Evolutionary conservation across 2,888 invertebrate species (phyloP).

Genomic region (Drosophila crucigera): DNA sequence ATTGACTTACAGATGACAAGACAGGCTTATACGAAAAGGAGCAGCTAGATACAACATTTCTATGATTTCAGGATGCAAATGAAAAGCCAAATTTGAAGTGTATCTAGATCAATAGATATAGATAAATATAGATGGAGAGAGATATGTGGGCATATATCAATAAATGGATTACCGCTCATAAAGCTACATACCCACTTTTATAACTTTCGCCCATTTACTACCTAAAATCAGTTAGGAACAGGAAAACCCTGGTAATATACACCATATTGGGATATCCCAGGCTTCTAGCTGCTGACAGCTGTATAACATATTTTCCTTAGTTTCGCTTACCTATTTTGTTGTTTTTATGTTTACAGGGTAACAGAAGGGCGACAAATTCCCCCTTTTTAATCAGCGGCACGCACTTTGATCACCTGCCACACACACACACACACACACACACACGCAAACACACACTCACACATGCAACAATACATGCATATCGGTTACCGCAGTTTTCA

Average conservation of each 20-base stretch:
- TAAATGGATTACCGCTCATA: neutral
- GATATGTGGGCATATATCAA: neutral
- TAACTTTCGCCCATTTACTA: neutral
- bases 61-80: neutral
- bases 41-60: neutral
- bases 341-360: constrained; percentile 37
- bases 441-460: constrained; percentile 1
- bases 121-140: neutral
- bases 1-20: neutral
- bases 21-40: neutral
- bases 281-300: neutral
- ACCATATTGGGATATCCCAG: neutral
- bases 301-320: neutral
- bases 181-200: neutral
- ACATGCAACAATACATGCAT: constrained; percentile 28
- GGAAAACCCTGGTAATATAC: neutral
- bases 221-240: neutral
- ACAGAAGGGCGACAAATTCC: constrained; percentile 78
- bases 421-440: constrained; percentile 32
- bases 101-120: too few species aligned
- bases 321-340: constrained; percentile 23
- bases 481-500: constrained; percentile 22
- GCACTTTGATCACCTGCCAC: constrained; percentile 71
- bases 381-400: constrained; percentile 78
- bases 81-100: neutral